A percentile compares a stretch with the other conserved stretches of the same genome.
phyloP scores from a whole-genome alignment of 1,140 invertebrate genomes.

The Magallana gigas region DNA sequence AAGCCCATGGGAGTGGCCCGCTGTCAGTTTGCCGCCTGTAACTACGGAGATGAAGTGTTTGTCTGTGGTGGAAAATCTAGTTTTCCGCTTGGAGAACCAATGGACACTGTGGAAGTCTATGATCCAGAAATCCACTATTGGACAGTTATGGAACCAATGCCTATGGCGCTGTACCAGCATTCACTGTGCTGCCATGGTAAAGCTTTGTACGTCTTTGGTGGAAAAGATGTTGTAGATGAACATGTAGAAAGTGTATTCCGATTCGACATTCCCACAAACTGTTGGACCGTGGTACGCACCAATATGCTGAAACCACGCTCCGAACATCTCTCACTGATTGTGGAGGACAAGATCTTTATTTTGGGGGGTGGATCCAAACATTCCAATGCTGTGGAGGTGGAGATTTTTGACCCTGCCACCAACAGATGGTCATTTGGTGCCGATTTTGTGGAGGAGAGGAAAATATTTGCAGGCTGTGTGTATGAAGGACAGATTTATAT shows the following conservation, averaged over 20 bases:
- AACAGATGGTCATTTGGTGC: conserved; percentile 68
- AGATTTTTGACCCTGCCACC: conserved; percentile 66
- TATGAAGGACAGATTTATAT: conserved; percentile 64
- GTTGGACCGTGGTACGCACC: conserved; percentile 65
- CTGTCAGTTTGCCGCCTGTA: conserved; percentile 66
- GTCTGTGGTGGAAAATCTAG: conserved; percentile 69
- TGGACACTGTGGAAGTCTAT: conserved; percentile 65
- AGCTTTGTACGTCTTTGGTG: conserved; percentile 70
- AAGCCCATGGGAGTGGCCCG: conserved; percentile 59
- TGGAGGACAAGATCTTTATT: conserved; percentile 67
- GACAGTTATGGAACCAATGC: conserved; percentile 65
- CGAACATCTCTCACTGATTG: conserved; percentile 61
- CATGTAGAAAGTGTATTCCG: conserved; percentile 66
- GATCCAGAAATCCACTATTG: conserved; percentile 63
- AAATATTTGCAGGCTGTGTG: conserved; percentile 55
- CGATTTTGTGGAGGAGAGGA: conserved; percentile 72
- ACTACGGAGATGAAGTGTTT: conserved; percentile 58
- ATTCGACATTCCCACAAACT: conserved; percentile 63
- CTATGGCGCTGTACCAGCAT: conserved; percentile 68
- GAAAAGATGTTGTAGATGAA: conserved; percentile 63
- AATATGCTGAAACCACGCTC: conserved; percentile 66
- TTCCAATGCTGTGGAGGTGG: conserved; percentile 64
- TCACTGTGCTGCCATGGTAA: conserved; percentile 58
- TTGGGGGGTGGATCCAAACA: conserved; percentile 64
- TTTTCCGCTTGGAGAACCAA: conserved; percentile 62